phyloP scores from a whole-genome alignment of 2,797 vertebrate species.

The Strix occidentalis region DNA sequence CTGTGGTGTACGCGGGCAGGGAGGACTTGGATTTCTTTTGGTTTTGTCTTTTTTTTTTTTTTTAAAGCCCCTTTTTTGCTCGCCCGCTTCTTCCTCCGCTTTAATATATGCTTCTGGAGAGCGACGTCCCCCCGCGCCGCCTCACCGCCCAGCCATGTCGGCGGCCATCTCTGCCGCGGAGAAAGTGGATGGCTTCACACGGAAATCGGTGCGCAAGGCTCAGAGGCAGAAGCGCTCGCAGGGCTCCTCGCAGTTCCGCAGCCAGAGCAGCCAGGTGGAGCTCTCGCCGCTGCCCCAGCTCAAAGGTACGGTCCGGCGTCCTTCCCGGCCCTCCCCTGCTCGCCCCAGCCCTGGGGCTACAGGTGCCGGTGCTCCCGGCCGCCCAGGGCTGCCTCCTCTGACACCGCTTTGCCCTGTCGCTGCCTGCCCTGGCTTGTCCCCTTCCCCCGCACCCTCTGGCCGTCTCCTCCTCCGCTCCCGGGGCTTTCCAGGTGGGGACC shows the following conservation, averaged over 20 bases:
- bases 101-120: slow-evolving; percentile 54
- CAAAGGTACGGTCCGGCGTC: slow-evolving; percentile 80
- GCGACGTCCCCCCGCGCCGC: slow-evolving; percentile 42
- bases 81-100: background rate
- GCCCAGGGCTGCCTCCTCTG: background rate
- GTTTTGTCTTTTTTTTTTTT: too few species aligned
- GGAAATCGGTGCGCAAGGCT: slow-evolving; percentile 95
- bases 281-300: slow-evolving; percentile 92
- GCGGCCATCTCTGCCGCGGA: slow-evolving; percentile 93
- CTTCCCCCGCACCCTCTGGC: background rate
- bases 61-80: background rate
- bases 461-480: background rate
- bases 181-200: slow-evolving; percentile 98
- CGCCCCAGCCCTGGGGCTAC: background rate
- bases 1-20: background rate
- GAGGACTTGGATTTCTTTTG: background rate
- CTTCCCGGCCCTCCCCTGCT: background rate
- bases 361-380: slow-evolving; percentile 1
- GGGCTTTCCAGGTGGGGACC: background rate
- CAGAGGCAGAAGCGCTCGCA: slow-evolving; percentile 92
- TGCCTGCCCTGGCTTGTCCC: background rate
- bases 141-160: slow-evolving; percentile 81
- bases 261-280: slow-evolving; percentile 85
- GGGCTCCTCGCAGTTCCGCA: slow-evolving; percentile 95
- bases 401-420: background rate